Conservation (phyloP, 2,113 vertebrate genomes). For the Amphiprion ocellaris region DNA sequence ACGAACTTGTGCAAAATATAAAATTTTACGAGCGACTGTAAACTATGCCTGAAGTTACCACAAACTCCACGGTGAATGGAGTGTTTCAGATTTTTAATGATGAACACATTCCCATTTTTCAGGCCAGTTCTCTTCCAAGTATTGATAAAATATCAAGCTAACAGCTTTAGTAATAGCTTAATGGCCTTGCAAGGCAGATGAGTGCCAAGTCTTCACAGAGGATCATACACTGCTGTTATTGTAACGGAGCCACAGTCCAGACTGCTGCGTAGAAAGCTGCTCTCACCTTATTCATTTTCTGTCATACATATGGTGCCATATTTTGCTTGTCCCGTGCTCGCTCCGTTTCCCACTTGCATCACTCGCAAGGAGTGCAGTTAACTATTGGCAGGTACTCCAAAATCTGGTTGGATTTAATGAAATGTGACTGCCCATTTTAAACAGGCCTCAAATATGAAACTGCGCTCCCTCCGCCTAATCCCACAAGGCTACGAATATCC, state of each 20-base stretch:
- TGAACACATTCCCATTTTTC: constrained; percentile 39
- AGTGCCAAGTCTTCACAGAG: constrained; percentile 49
- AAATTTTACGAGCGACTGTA: constrained; percentile 53
- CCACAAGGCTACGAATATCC: constrained; percentile 68
- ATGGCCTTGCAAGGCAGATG: constrained; percentile 29
- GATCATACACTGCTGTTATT: constrained; percentile 43
- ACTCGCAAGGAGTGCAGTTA: constrained; percentile 56
- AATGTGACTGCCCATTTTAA: constrained; percentile 78
- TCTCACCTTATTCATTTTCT: constrained; percentile 61
- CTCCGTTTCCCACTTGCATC: constrained; percentile 49
- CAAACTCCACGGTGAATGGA: constrained; percentile 42
- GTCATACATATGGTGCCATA: constrained; percentile 39
- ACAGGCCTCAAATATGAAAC: constrained; percentile 65
- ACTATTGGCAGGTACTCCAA: constrained; percentile 69
- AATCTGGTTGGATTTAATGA: constrained; percentile 75
- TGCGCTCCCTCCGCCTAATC: constrained; percentile 63
- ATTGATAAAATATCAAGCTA: constrained; percentile 61
- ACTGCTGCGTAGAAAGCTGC: constrained; percentile 24
- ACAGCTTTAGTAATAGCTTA: constrained; percentile 37
- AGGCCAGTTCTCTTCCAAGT: constrained; percentile 53
- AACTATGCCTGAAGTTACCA: constrained; percentile 38
- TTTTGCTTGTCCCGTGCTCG: constrained; percentile 42
- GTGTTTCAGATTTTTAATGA: constrained; percentile 66
- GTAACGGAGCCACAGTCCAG: constrained; percentile 20
- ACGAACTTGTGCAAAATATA: constrained; percentile 24